Evolutionary conservation across 1,140 invertebrate species (phyloP).

Genomic region (Scaptomyza graminum): DNA sequence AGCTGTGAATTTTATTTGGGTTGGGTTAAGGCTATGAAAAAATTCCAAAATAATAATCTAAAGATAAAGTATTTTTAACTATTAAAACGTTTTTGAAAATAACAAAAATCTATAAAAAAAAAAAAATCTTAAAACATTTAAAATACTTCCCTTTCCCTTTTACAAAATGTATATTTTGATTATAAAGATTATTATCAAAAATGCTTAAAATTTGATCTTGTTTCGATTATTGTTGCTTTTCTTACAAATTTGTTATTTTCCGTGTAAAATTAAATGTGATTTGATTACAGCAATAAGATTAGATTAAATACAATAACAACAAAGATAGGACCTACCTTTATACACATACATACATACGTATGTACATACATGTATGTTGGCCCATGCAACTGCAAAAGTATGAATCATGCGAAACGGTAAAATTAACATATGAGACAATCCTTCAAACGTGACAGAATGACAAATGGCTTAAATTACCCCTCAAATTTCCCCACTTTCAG

Average conservation of each 20-base stretch:
- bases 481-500: neutral
- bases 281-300: conserved; percentile 59
- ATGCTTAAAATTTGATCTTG: neutral
- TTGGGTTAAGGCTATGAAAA: neutral
- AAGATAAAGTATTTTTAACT: too few relatives aligned
- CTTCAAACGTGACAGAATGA: neutral
- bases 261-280: conserved; percentile 45
- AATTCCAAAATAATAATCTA: too few relatives aligned
- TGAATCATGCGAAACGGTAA: conserved; percentile 3
- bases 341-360: too few relatives aligned
- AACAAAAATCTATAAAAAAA: too few relatives aligned
- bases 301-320: conserved; percentile 28
- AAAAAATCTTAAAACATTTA: too few relatives aligned
- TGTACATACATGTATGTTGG: neutral
- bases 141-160: too few relatives aligned
- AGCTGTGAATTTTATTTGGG: neutral
- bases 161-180: too few relatives aligned
- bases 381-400: too few relatives aligned
- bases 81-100: too few relatives aligned
- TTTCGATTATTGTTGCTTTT: neutral
- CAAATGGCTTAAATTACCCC: neutral
- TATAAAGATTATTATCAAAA: too few relatives aligned
- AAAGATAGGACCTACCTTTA: neutral
- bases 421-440: neutral
- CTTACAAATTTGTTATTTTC: conserved; percentile 21